Conservation (phyloP, 2,797 vertebrate species). For the Furcifer pardalis region DNA sequence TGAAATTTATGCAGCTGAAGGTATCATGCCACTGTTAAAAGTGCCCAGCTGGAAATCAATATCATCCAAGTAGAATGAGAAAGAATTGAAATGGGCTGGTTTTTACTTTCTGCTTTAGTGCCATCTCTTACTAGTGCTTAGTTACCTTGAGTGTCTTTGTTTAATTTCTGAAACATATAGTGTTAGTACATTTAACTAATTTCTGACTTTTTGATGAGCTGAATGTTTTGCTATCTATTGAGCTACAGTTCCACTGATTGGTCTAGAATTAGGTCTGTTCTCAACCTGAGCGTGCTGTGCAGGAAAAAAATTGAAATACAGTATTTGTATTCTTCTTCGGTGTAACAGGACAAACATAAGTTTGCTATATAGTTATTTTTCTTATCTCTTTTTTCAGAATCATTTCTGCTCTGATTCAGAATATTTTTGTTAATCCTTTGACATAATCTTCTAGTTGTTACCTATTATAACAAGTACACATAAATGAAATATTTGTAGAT, state of each 20-base stretch:
- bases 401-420: background rate
- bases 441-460: background rate
- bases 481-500: background rate
- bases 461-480: background rate
- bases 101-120: background rate
- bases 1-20: background rate
- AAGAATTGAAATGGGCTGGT: background rate
- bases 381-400: background rate
- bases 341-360: background rate
- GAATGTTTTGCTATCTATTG: background rate
- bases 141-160: background rate
- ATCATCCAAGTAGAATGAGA: background rate
- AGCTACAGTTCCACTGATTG: background rate
- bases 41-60: background rate
- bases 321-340: background rate
- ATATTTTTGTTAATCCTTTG: background rate
- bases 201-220: background rate
- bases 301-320: background rate
- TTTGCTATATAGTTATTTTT: background rate
- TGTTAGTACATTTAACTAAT: background rate
- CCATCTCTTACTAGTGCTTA: background rate
- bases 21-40: background rate
- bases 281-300: background rate
- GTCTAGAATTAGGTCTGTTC: background rate
- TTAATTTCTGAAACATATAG: background rate